Evolutionary conservation across 2,888 invertebrate species (phyloP).

Genomic region (Strigamia crassipes): DNA sequence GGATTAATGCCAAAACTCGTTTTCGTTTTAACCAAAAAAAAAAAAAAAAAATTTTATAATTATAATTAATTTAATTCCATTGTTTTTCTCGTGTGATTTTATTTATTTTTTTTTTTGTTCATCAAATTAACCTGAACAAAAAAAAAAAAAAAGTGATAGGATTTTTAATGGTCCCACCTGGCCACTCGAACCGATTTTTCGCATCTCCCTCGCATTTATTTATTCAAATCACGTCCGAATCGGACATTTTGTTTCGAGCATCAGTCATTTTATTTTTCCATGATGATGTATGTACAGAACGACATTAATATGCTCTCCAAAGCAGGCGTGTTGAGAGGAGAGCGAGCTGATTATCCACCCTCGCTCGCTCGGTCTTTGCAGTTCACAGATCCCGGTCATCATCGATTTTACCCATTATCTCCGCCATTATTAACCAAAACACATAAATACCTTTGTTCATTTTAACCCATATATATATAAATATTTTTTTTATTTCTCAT

Average conservation of each 20-base stretch:
- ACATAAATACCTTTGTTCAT: not conserved
- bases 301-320: conserved; percentile 18
- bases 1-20: no score
- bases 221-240: not conserved
- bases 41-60: no score
- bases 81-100: not conserved
- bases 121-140: not conserved
- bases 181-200: not conserved
- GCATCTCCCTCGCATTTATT: not conserved
- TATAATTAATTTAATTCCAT: no score
- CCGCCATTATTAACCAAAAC: conserved; percentile 34
- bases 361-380: conserved; percentile 15
- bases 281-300: not conserved
- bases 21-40: no score
- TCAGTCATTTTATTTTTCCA: not conserved
- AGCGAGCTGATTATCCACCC: conserved; percentile 35
- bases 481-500: not conserved
- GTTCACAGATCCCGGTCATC: conserved; percentile 40
- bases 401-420: conserved; percentile 32
- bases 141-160: not conserved
- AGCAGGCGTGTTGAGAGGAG: conserved; percentile 35
- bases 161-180: not conserved
- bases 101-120: not conserved
- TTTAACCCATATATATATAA: not conserved
- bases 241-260: not conserved